Base-by-base conservation (phyloP, 1,140 invertebrate genomes). In the Xylocopa sonorina region DNA sequence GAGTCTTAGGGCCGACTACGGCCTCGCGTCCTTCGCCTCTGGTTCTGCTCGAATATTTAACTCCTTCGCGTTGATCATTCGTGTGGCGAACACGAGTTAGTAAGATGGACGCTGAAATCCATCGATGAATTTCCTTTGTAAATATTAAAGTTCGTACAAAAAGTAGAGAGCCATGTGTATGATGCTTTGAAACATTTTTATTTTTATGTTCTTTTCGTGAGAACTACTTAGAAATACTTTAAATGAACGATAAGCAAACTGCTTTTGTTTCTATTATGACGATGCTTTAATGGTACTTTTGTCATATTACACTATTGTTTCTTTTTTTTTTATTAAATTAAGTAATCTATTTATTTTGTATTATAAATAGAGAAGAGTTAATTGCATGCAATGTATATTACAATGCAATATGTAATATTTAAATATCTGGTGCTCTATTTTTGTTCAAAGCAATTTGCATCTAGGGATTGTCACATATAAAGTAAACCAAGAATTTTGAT, bases 1-100 rank as follows among this genome's bases (percentile, higher is more conserved):
- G 84, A 72, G 80, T 83, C 81, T 90, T 86, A 81, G 82, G 82
- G 71, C 60, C 77, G 66, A 85, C 84, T 87, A 86, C 76, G 57
- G 50, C 53, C n/a, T 83, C 16, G 63, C 64, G 29, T 57, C 51
- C 62, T 48, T 34, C 53, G 41, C 32, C 41, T 41, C 21, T 32
- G 32, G 32, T 41, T 76, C 27, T 12, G 24, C 12, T 60, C 71
- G 53, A 60, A 58, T 58, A 58, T 69, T 69, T 75, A 43, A 75
- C 27, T 55, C 73, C 21, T 18, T 60, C 34, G 14, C n/a, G 32
- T 21, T 16, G 21, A 41, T 50, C 64, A 29, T 53, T 68, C 10
- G 21, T 24, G 48, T 24, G 48, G 9, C 5, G 63, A 67, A 66
- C 62, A 14, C 50, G 9, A 48, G 29, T 29, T 24, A 3, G 43